Conservation (phyloP, 1,140 invertebrate species). For the Chironomus striatipennis region DNA sequence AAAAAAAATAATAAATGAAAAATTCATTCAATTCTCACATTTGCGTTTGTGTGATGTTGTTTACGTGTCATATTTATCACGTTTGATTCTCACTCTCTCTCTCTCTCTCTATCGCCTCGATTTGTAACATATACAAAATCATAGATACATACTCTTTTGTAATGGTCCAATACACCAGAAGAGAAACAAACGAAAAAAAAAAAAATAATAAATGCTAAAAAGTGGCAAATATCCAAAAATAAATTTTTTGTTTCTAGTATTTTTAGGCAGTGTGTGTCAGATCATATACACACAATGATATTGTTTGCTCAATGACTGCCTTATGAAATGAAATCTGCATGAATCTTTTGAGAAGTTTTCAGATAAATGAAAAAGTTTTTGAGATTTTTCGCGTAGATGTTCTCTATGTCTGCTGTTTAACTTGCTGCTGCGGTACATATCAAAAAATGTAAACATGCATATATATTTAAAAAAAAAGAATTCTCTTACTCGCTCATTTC, state of each 20-base stretch:
- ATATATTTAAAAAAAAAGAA: background rate
- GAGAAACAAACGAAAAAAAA: background rate
- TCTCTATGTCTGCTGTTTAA: no score
- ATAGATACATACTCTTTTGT: background rate
- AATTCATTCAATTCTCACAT: no score
- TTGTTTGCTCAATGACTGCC: background rate
- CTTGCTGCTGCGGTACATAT: background rate
- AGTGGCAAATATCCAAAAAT: background rate
- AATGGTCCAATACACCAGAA: background rate
- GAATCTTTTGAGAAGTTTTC: background rate
- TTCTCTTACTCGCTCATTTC: background rate
- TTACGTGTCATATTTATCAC: constrained; percentile 6
- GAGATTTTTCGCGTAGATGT: no score
- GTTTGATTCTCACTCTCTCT: background rate
- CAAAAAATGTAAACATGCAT: constrained; percentile 6
- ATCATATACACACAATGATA: no score
- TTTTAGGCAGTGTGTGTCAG: background rate
- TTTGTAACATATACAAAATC: background rate
- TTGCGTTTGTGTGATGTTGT: background rate
- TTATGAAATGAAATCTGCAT: background rate
- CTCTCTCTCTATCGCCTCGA: background rate
- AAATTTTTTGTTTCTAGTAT: background rate
- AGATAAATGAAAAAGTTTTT: no score
- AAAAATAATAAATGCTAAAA: background rate
- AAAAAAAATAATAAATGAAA: no score